Percentiles rank a stretch among this genome's conserved stretches.
Evolutionary conservation across 2,113 vertebrate genomes (phyloP).

Genomic region (Hippocampus guttulatus): DNA sequence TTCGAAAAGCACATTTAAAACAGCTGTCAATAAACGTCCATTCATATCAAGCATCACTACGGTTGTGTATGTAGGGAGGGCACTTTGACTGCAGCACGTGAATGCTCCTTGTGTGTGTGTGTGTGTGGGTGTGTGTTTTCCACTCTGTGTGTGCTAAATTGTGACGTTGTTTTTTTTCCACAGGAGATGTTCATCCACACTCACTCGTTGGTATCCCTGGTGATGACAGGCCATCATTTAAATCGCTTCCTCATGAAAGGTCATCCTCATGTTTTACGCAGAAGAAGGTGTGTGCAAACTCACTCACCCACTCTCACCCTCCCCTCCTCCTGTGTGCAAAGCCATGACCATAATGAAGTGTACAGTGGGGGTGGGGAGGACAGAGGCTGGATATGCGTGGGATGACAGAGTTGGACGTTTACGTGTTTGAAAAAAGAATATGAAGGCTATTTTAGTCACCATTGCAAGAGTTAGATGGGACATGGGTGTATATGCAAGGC

Average conservation of each 20-base stretch:
- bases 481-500: neutral
- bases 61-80: conserved; percentile 25
- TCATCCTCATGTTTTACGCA: conserved; percentile 59
- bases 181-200: conserved; percentile 50
- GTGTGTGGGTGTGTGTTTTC: neutral
- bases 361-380: conserved; percentile 22
- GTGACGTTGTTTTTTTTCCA: conserved; percentile 42
- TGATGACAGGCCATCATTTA: conserved; percentile 58
- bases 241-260: conserved; percentile 63
- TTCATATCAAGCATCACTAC: conserved; percentile 30
- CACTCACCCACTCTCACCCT: neutral
- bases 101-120: neutral
- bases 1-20: conserved; percentile 13
- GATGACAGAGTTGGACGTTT: conserved; percentile 30
- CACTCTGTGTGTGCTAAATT: conserved; percentile 3
- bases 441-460: conserved; percentile 34
- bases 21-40: conserved; percentile 39
- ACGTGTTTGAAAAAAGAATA: conserved; percentile 26
- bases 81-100: conserved; percentile 20
- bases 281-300: conserved; percentile 18
- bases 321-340: neutral
- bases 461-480: conserved; percentile 18
- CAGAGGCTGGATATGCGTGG: conserved; percentile 28
- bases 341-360: conserved; percentile 30
- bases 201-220: conserved; percentile 45